These are phyloP conservation scores for Idaea straminata DNA, from an alignment of 2,888 invertebrate species.

Conservation along the genomic window DNA sequence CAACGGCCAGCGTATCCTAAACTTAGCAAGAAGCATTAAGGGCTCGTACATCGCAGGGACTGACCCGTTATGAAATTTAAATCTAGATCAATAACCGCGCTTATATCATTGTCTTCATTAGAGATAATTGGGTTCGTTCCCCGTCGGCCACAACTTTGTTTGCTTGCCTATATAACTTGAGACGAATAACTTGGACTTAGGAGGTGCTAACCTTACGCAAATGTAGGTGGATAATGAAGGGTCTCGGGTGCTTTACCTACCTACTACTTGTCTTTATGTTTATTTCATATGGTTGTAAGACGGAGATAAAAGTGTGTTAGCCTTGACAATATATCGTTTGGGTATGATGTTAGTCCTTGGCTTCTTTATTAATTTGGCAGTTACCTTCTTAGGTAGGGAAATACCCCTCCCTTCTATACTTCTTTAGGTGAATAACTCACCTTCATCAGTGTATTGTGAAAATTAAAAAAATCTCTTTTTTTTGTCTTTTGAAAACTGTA, in stretches of 20 bases:
- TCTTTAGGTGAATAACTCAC: too few relatives aligned
- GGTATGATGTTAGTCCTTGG: background rate
- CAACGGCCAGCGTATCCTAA: slow-evolving; percentile 41
- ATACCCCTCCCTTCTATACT: background rate
- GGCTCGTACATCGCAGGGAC: slow-evolving; percentile 76
- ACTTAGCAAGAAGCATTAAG: slow-evolving; percentile 78
- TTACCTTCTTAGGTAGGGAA: background rate
- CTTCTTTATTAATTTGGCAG: background rate
- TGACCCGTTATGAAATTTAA: slow-evolving; percentile 81
- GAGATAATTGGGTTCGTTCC: slow-evolving; percentile 80
- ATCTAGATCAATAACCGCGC: slow-evolving; percentile 81
- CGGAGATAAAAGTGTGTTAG: background rate
- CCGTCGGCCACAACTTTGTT: slow-evolving; percentile 76
- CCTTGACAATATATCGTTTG: background rate
- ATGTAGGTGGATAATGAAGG: slow-evolving; percentile 30
- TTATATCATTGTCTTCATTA: slow-evolving; percentile 82
- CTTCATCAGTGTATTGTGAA: too few relatives aligned
- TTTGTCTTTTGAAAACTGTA: too few relatives aligned
- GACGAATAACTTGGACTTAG: slow-evolving; percentile 73
- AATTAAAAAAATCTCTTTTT: too few relatives aligned
- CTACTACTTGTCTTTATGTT: background rate
- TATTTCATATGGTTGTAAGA: background rate
- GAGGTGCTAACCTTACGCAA: slow-evolving; percentile 41
- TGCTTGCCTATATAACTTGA: slow-evolving; percentile 76
- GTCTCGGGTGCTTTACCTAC: slow-evolving; percentile 13